Conservation (phyloP, 2,113 vertebrate genomes). For the Bujurquina vittata region DNA sequence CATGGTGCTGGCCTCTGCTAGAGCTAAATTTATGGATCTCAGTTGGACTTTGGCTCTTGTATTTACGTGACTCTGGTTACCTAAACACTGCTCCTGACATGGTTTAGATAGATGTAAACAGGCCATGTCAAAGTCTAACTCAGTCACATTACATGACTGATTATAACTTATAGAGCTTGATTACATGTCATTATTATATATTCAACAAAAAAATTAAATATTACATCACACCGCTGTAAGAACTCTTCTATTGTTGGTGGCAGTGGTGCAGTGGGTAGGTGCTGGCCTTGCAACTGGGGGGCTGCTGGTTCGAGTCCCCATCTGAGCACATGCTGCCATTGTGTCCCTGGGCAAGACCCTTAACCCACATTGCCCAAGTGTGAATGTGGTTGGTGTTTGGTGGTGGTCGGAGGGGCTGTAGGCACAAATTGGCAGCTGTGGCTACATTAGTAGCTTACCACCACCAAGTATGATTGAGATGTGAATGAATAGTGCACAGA, state of each 20-base stretch:
- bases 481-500: too few species aligned
- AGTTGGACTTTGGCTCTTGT: slow-evolving; percentile 38
- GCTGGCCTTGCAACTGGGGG: too few species aligned
- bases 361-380: too few species aligned
- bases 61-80: slow-evolving; percentile 47
- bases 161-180: slow-evolving; percentile 45
- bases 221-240: neutral
- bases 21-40: slow-evolving; percentile 25
- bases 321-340: too few species aligned
- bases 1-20: neutral
- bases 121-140: slow-evolving; percentile 41
- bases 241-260: neutral
- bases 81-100: slow-evolving; percentile 46
- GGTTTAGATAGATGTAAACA: slow-evolving; percentile 45
- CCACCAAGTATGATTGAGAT: too few species aligned
- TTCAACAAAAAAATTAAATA: neutral
- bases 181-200: slow-evolving; percentile 32
- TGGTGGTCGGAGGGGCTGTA: too few species aligned
- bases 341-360: too few species aligned
- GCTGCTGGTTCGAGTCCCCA: too few species aligned
- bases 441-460: too few species aligned
- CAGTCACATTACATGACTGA: slow-evolving; percentile 44
- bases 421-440: too few species aligned
- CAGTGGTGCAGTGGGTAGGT: too few species aligned
- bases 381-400: too few species aligned